Base-by-base conservation (phyloP, 2,797 vertebrate species). In the Tokudaia muenninki region DNA sequence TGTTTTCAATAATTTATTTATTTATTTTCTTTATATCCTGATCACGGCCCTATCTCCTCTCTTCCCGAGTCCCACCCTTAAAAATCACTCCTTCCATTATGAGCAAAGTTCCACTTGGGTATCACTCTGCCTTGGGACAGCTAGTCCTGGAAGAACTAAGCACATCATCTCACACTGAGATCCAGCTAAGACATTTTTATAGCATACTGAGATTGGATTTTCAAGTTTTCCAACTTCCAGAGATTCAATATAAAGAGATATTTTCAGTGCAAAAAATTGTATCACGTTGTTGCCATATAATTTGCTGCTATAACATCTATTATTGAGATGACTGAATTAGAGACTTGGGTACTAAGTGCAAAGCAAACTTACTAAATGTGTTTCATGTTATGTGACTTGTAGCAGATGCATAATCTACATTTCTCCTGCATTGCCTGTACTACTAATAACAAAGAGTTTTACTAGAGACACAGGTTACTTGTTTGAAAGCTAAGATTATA, bases 401-500 rank as follows among this genome's bases (percentile, higher is more conserved):
- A 74, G 44, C 9, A 82, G 92, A 94, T 92, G 6, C 2, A 83
- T 63, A 91, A 87, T 75, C 90, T 72, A 77, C 50, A 44, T 93
- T 97, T 96, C 80, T 3, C 86, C 34, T 70, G n/a, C 75, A 37
- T 92, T 88, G 88, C 22, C 41, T 93, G 26, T 80, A 63, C 83
- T 96, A 75, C 75, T 80, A 91, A 91, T 83, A 74, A 57, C 19
- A 21, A 59, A 67, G 21, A 61, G 14, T 94, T 50, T 94, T 90
- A 72, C 29, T 59, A 19, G 24, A 91, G 21, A 37, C 31, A 96
- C 95, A 87, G 80, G 80, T 92, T 92, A 57, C 26, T 80, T 89
- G 19, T 70, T 84, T 90, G 70, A 94, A 97, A 83, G 31, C 84
- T 87, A 88, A 86, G 75, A 63, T 87, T 90, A 74, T 21, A 92